Conservation (phyloP, 2,113 vertebrate species). For the Gavia stellata region DNA sequence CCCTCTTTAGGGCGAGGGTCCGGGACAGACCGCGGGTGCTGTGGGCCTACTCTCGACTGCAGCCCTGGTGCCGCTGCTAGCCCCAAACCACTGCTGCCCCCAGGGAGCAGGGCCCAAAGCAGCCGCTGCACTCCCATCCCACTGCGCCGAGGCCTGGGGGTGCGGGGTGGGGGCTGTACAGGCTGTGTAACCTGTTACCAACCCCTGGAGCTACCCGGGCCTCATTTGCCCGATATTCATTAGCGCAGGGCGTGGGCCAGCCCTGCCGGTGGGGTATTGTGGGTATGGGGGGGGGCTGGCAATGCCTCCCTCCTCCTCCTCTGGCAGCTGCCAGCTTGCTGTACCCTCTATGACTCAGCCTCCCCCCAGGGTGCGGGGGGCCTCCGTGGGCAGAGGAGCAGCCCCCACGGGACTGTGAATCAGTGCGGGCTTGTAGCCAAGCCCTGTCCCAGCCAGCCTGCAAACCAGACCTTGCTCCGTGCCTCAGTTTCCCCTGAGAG, state of each 20-base stretch:
- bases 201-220: background rate
- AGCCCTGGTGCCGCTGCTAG: background rate
- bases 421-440: background rate
- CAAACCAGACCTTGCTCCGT: accelerated
- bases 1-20: background rate
- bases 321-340: background rate
- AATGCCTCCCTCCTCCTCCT: background rate
- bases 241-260: background rate
- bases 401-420: background rate
- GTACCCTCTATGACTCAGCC: background rate
- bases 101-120: background rate
- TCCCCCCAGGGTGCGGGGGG: accelerated
- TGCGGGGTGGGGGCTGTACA: background rate
- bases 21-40: accelerated
- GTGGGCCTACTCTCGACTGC: accelerated
- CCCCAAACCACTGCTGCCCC: accelerated
- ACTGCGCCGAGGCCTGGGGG: accelerated
- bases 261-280: background rate
- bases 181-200: slow-evolving; percentile 49
- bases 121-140: background rate
- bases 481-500: background rate
- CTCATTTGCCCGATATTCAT: background rate
- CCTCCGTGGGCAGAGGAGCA: background rate
- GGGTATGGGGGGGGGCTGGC: background rate
- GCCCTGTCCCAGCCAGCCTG: background rate